A percentile compares a stretch with the other conserved stretches of the same genome.
phyloP scores from a whole-genome alignment of 2,888 invertebrate genomes.

The Serripes groenlandicus region DNA sequence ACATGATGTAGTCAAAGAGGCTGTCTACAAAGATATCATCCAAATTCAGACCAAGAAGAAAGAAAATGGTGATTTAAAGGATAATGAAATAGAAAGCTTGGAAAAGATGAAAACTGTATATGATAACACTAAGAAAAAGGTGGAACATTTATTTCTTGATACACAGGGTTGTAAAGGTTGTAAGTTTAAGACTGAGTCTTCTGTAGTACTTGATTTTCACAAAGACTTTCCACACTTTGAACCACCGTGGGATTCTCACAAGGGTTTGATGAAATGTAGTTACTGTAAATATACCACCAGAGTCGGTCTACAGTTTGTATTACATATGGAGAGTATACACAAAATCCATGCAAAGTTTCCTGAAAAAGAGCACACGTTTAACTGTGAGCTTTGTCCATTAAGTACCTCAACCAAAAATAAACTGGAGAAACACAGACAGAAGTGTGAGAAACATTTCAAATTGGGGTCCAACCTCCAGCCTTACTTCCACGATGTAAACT shows the following conservation, averaged over 20 bases:
- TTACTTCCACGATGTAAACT: constrained; percentile 80
- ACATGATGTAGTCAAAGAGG: constrained; percentile 95
- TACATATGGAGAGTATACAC: constrained; percentile 97
- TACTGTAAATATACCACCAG: constrained; percentile 93
- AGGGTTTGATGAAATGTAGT: constrained; percentile 90
- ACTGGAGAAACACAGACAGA: constrained; percentile 94
- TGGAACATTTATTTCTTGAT: constrained; percentile 75
- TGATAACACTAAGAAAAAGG: constrained; percentile 77
- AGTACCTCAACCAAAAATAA: constrained; percentile 97
- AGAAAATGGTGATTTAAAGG: constrained; percentile 87
- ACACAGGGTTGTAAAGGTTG: constrained; percentile 74
- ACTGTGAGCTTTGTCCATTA: constrained; percentile 97
- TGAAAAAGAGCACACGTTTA: constrained; percentile 94
- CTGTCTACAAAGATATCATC: constrained; percentile 96
- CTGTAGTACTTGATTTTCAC: constrained; percentile 90
- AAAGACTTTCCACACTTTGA: constrained; percentile 87
- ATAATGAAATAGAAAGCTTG: constrained; percentile 88
- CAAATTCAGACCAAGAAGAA: constrained; percentile 94
- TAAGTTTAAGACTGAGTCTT: constrained; percentile 78
- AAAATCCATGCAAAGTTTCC: constrained; percentile 94
- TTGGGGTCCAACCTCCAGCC: constrained; percentile 94
- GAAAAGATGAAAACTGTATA: constrained; percentile 90
- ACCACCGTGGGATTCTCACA: constrained; percentile 60
- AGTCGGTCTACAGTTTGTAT: constrained; percentile 89
- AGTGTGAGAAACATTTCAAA: constrained; percentile 96